Percentiles rank a stretch among this genome's conserved stretches.
These are phyloP conservation scores for Ia io DNA, from an alignment of 2,113 vertebrate species.

Conservation along the genomic window DNA sequence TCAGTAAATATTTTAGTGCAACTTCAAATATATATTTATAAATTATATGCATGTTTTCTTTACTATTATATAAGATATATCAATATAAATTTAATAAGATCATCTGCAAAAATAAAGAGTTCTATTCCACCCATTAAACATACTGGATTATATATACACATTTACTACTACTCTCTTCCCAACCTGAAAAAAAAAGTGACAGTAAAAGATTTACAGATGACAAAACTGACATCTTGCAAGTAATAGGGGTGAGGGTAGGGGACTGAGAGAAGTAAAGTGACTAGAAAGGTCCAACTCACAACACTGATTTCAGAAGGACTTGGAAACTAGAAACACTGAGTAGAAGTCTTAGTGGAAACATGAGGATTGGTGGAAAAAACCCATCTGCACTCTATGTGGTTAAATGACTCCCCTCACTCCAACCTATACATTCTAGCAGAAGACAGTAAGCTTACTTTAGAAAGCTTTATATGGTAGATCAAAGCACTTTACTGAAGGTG, in stretches of 20 bases:
- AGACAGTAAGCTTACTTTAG: not conserved
- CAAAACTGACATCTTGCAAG: not conserved
- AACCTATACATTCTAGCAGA: not conserved
- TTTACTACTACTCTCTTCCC: not conserved
- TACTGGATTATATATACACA: not conserved
- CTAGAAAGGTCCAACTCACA: not conserved
- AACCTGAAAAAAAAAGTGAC: not conserved
- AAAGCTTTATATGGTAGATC: not conserved
- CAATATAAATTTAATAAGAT: not conserved
- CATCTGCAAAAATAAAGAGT: not conserved
- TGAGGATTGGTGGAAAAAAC: not conserved
- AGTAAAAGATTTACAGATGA: not conserved
- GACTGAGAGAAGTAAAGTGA: not conserved
- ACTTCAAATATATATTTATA: not conserved
- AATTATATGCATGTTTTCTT: not conserved
- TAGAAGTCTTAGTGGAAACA: not conserved
- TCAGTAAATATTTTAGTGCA: not conserved
- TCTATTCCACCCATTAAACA: not conserved
- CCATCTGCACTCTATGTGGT: not conserved
- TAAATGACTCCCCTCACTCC: not conserved
- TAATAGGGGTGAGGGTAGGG: not conserved
- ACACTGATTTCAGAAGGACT: not conserved
- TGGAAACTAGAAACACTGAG: not conserved
- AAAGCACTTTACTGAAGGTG: not conserved
- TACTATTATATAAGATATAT: not conserved